phyloP scores from a whole-genome alignment of 2,113 vertebrate genomes.

The Neogobius melanostomus region DNA sequence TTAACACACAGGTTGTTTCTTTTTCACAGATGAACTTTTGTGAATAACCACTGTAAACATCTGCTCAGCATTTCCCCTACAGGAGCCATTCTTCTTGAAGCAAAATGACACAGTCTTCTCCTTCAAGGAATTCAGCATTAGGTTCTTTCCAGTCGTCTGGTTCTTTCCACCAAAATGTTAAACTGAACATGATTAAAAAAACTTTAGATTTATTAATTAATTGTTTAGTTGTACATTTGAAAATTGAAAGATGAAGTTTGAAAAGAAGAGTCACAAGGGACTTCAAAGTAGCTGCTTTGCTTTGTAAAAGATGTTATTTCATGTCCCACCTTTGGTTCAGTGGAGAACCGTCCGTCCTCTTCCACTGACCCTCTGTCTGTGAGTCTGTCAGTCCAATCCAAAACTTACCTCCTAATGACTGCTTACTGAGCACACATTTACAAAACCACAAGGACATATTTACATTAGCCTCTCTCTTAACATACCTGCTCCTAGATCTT shows the following conservation, averaged over 20 bases:
- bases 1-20: background rate
- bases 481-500: background rate
- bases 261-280: too few species aligned
- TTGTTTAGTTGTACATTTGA: too few species aligned
- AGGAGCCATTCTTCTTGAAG: too few species aligned
- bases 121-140: background rate
- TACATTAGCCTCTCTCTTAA: too few species aligned
- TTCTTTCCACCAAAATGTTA: background rate
- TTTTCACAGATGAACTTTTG: background rate
- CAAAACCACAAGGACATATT: slow-evolving; percentile 7
- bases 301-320: too few species aligned
- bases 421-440: background rate
- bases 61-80: slow-evolving; percentile 1
- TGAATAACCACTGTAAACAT: background rate
- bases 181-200: background rate
- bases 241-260: too few species aligned
- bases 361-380: slow-evolving; percentile 32
- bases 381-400: slow-evolving; percentile 60
- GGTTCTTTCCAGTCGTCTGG: background rate
- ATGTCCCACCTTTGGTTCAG: slow-evolving; percentile 19
- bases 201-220: too few species aligned
- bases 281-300: too few species aligned
- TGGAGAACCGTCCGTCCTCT: slow-evolving; percentile 46
- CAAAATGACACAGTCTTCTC: slow-evolving; percentile 54
- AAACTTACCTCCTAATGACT: background rate